These are phyloP conservation scores for Drepana arcuata DNA, from an alignment of 1,140 invertebrate species.

Conservation along the genomic window DNA sequence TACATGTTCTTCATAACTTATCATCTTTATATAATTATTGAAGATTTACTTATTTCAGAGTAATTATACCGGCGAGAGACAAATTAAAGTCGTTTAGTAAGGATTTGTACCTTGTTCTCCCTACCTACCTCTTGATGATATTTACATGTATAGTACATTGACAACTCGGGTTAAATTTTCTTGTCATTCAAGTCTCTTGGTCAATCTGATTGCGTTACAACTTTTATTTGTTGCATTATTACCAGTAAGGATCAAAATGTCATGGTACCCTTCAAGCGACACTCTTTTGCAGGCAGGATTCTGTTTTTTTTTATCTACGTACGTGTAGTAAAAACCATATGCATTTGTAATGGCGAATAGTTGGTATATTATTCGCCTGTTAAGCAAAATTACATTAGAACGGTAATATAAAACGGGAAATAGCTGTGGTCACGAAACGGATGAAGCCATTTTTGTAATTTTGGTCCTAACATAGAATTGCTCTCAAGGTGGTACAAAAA, in stretches of 20 bases:
- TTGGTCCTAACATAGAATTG: conserved; percentile 18
- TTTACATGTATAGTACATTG: not conserved
- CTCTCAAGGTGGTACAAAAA: conserved; percentile 14
- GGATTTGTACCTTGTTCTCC: not conserved
- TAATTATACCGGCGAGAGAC: no score
- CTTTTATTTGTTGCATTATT: no score
- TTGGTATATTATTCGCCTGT: no score
- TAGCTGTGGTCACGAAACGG: conserved; percentile 25
- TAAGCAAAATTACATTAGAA: conserved; percentile 29
- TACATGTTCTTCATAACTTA: no score
- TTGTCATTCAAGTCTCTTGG: no score
- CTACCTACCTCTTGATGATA: not conserved
- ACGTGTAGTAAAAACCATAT: no score
- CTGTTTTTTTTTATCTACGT: no score
- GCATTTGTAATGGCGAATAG: no score
- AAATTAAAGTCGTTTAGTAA: not conserved
- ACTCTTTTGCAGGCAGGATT: no score
- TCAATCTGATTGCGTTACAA: no score
- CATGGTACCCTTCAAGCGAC: no score
- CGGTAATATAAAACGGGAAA: conserved; percentile 29
- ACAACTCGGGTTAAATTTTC: not conserved
- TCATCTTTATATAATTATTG: not conserved
- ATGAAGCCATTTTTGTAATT: conserved; percentile 26
- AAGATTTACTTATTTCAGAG: not conserved
- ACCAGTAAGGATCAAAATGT: no score